Evolutionary conservation across 1,140 invertebrate genomes (phyloP), one percentile per base, ranked within the genome.

Genomic region (Leptinotarsa defecta): DNA sequence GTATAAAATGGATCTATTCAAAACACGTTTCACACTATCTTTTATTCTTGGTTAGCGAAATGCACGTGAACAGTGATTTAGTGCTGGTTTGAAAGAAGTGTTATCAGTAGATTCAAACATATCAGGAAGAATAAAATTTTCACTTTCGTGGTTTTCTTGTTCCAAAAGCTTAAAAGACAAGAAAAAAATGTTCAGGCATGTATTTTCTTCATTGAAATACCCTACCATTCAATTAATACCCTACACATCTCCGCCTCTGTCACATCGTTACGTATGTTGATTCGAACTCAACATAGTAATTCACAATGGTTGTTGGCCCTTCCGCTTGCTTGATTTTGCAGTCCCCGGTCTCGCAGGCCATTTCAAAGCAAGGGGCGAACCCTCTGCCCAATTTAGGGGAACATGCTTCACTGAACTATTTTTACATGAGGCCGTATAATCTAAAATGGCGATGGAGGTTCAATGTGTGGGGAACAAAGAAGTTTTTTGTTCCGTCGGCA

Each of bases 391-490:
- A 81, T 81, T 79, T 81, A 80, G 79, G 81, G 80, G 78, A 81
- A 78, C 78, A 82, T 79, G 80, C 81, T 82, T 82, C 71, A 79
- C 69, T 82, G 81, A 78, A 81, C 81, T 82, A 82, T 82, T 82
- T 82, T 81, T 82, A 82, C 79, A 79, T 71, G 77, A 81, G 77
- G 78, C 73, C 74, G 77, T 77, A 78, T 57, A 57, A 80, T 79
- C 76, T 82, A 81, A 82, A 82, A 82, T 82, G 81, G 81, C 81
- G 72, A 82, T 82, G 81, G 81, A 78, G 72, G 80, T 77, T 63
- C 62, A 34, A 65, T 34, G 69, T 48, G 62, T 43, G 57, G 20
- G 64, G 63, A 65, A 73, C 71, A 73, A 73, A 73, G 71, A 64
- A 19, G 24, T 73, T 73, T 73, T 73, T 73, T 64, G 61, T 24